phyloP scores from a whole-genome alignment of 2,888 invertebrate genomes.

The Omphaloscelis lunosa region DNA sequence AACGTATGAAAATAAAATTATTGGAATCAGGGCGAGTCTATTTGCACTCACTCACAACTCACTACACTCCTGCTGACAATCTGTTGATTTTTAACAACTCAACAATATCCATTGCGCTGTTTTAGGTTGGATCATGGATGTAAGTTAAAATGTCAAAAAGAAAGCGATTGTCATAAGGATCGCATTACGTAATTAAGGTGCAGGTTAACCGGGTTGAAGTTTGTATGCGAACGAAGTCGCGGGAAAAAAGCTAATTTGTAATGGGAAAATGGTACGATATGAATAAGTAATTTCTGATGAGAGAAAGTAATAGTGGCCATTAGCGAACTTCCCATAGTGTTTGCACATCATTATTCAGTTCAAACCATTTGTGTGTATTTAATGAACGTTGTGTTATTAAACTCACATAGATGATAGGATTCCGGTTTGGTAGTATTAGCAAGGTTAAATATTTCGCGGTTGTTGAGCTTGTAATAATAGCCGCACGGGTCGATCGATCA shows the following conservation, averaged over 20 bases:
- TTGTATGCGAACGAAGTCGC: conserved; percentile 22
- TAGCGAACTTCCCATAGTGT: conserved; percentile 34
- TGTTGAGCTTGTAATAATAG: no score
- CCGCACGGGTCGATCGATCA: no score
- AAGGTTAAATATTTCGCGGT: not conserved
- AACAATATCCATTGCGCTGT: not conserved
- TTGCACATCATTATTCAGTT: conserved; percentile 46
- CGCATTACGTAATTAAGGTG: not conserved
- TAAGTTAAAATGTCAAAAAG: not conserved
- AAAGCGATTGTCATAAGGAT: conserved; percentile 1
- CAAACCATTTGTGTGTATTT: conserved; percentile 33
- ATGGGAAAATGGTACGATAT: conserved; percentile 30
- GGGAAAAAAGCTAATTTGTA: conserved; percentile 21
- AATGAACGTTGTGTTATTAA: conserved; percentile 40
- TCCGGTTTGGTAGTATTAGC: conserved; percentile 9
- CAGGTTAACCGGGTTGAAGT: not conserved
- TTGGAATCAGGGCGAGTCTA: not conserved
- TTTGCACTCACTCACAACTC: not conserved
- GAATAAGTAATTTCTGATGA: conserved; percentile 40
- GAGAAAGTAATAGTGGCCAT: conserved; percentile 47
- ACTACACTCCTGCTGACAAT: not conserved
- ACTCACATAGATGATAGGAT: conserved; percentile 3
- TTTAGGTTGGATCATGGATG: not conserved
- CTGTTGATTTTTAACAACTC: not conserved
- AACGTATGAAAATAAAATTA: not conserved